A percentile compares a stretch with the other conserved stretches of the same genome.
Conservation (phyloP, 2,113 vertebrate species). For the Hepsetus odoe region DNA sequence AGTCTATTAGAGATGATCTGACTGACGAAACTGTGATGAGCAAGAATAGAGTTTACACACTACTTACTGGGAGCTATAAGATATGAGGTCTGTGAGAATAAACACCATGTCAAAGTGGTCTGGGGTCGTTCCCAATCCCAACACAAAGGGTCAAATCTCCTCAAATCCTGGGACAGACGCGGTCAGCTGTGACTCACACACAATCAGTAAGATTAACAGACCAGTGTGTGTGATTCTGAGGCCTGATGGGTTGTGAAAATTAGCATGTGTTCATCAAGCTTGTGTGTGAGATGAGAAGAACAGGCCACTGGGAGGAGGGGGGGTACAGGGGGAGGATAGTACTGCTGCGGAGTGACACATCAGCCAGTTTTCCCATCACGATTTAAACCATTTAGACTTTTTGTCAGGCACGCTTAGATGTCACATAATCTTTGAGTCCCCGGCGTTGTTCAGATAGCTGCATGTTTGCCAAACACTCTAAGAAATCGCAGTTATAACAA, state of each 20-base stretch:
- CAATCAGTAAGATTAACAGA: background rate
- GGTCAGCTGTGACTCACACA: background rate
- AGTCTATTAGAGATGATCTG: no score
- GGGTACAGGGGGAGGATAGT: background rate
- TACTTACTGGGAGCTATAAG: no score
- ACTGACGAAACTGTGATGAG: no score
- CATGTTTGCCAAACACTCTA: no score
- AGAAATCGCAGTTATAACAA: no score
- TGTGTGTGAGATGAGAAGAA: constrained; percentile 4
- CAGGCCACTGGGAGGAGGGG: background rate
- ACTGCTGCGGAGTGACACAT: background rate
- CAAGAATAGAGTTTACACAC: no score
- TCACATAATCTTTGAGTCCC: no score
- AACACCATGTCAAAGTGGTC: background rate
- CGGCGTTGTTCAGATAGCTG: no score
- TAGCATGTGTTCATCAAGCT: constrained; percentile 7
- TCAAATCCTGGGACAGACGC: background rate
- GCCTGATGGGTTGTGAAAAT: constrained; percentile 19
- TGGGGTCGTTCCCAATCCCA: background rate
- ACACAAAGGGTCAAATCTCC: background rate
- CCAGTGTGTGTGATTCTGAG: background rate
- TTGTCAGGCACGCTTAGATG: background rate
- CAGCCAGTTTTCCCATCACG: background rate
- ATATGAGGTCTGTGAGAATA: background rate
- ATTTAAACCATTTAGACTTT: background rate